Evolutionary conservation across 2,888 invertebrate genomes (phyloP), one percentile per base, ranked within the genome.

Genomic region (Drosophila villosipedis): DNA sequence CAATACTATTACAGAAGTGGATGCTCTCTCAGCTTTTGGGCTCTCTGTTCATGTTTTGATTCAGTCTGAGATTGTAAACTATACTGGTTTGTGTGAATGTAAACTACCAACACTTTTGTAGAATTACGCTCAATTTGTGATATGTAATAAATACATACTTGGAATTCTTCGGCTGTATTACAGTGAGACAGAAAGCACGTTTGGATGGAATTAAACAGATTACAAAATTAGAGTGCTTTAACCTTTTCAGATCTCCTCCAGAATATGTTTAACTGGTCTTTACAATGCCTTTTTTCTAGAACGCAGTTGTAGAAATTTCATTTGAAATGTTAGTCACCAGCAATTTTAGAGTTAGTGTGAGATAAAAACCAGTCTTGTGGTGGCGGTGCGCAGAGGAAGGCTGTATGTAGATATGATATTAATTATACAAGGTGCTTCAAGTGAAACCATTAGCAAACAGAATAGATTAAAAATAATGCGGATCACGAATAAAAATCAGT

Each of bases 41-140:
- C 12, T 80, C 86, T 84, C 83, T 84, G 86, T 84, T 84, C 81
- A 81, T 64, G 63, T 77, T 71, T 74, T 70, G 53, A 10, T 55
- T 65, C 47, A 33, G 39, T 54, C 55, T 28, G n/a, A 50, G 25
- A 28, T 55, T 25, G 35, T 14, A 43, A 43, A 14, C 12, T 43
- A 14, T 22, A 22, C 14, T 14, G 14, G 14, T 22, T 22, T 22
- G 14, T 14, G 6, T 14, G 22, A 43, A 6, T 3, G 12, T 3
- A 43, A 43, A 22, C 14, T 22, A 22, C 43, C 6, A 43, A 22
- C 14, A 22, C 43, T 14, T 43, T 12, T 43, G 22, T 14, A 14
- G 22, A 12, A 22, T 43, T 22, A 43, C 14, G 6, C 22, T 43
- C 22, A 43, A n/a, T 43, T 43, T 43, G 22, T 43, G 43, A 6